Base-by-base conservation (phyloP, 2,113 vertebrate genomes). In the Rhagologus leucostigma region DNA sequence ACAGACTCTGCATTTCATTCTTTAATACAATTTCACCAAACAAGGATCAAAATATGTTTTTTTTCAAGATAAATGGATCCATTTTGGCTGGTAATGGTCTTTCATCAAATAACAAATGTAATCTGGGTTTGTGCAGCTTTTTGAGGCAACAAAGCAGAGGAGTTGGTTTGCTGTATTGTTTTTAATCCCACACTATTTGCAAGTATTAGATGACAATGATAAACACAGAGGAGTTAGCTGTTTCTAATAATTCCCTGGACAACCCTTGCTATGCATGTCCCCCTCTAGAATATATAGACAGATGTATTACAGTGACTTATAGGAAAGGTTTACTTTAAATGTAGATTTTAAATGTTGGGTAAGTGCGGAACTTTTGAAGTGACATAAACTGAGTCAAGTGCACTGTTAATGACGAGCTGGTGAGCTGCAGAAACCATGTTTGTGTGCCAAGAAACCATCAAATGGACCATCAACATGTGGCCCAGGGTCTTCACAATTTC, bases 271-370 rank as follows among this genome's bases (percentile, higher is more conserved):
- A 22, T 42, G 17, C 39, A 64, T 37, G 44, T 57, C 7, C 71
- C 56, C 26, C 37, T 87, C 53, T 90, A 96, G 87, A 95, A 84
- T 85, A 92, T 53, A 23, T 47, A 83, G 96, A 77, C 63, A 86
- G 19, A 86, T 39, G 63, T 53, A 52, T 15, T 13, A 53, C 68
- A 79, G 71, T 49, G 52, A 55, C 46, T 76, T 52, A 78, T 11
- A 94, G 84, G 15, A 35, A 85, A 80, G 13, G 76, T 80, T 96
- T 93, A 77, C 59, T 62, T 91, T 63, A 96, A 94, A 95, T 63
- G 62, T 16, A 93, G 73, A 91, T 91, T 95, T 75, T 95, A 73
- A 47, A 11, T 23, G 30, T 68, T 84, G 33, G 23, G 32, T 82
- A 44, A 81, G 21, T n/a, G 55, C 23, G 87, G 18, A 60, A 84